Base-by-base conservation (phyloP, 2,888 invertebrate species). In the Eupithecia abbreviata region DNA sequence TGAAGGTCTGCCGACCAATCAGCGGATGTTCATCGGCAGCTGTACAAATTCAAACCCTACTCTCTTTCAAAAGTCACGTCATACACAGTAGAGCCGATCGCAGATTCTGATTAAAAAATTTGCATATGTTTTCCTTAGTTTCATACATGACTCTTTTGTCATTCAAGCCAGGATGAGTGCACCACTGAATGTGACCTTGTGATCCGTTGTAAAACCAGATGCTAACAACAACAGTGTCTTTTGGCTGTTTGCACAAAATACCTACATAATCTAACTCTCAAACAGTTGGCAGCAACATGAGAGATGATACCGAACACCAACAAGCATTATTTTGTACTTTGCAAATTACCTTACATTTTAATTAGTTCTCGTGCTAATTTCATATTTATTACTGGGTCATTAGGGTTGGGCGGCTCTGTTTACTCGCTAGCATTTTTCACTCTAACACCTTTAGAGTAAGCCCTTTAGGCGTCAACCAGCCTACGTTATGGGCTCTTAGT, bases 1-100 rank as follows among this genome's bases (percentile, higher is more conserved):
- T 68, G 76, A 71, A 78, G 73, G 70, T 70, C 72, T 42, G 58
- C 69, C 76, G 77, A 47, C 84, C 84, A 84, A 86, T 84, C 82
- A 76, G 67, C 74, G 75, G 71, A 66, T 18, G 66, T 51, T 66
- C 43, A 73, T 78, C 72, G 76, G 77, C 84, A 83, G 84, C 82
- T 84, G 84, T 76, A 62, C n/a, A 62, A 62, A 62, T 62, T 68
- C 66, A 71, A 49, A 77, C 69, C 69, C 69, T 69, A 69, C 13
- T 45, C 66, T 42, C 45, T n/a, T 45, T 43, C n/a, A 45, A 47
- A 45, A 47, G 69, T 45, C 47, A 30, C 30, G 13, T 66, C 42
- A 42, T 2, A 66, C 15, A 15, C 1, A 12, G 62, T 30, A 12
- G 30, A 62, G 12, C 30, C 3, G 62, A 62, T 62, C 62, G n/a